Evolutionary conservation across 1,140 invertebrate genomes (phyloP), one percentile per base, ranked within the genome.

Genomic region (Araneus ventricosus): DNA sequence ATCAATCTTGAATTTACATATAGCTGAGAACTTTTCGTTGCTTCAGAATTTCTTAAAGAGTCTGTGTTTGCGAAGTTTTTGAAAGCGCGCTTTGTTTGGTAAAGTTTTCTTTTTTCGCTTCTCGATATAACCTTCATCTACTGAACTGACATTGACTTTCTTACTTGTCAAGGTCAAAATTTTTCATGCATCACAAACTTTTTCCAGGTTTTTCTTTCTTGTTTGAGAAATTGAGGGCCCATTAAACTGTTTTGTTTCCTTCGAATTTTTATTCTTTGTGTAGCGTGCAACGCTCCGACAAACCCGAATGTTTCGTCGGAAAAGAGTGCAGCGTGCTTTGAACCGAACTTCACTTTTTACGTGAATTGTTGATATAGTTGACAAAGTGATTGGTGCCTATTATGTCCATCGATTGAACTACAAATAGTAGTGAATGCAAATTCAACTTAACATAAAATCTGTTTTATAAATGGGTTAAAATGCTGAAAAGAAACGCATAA

Each of bases 91-190:
- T 61, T 61, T 52, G 45, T 61, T 61, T 61, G 27, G 27, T 27
- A 67, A 67, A n/a, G 3, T 67, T 67, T n/a, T 75, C 17, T 75
- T 34, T 34, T n/a, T 37, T 14, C 27, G 6, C 30, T 82, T 82
- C 41, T n/a, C 39, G 41, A 14, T 82, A 82, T 27, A 82, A 82
- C 80, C 80, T 82, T 82, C 80, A 52, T 82, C 10, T n/a, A n/a
- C 80, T 52, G 80, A 45, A 82, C 22, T 41, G 41, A 82, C 22
- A 82, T 82, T 82, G 80, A 82, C 80, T 82, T 52, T 52, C 30
- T n/a, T 82, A 17, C 10, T 41, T n/a, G 22, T 52, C 80, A 82
- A 82, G 80, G 80, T 82, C 80, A 82, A 82, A 27, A 27, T 27
- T 52, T 82, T 39, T 82, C 41, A 82, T 82, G 80, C 80, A 8